These are phyloP conservation scores for Hyperopisus bebe DNA, from an alignment of 2,113 vertebrate species.

Conservation along the genomic window DNA sequence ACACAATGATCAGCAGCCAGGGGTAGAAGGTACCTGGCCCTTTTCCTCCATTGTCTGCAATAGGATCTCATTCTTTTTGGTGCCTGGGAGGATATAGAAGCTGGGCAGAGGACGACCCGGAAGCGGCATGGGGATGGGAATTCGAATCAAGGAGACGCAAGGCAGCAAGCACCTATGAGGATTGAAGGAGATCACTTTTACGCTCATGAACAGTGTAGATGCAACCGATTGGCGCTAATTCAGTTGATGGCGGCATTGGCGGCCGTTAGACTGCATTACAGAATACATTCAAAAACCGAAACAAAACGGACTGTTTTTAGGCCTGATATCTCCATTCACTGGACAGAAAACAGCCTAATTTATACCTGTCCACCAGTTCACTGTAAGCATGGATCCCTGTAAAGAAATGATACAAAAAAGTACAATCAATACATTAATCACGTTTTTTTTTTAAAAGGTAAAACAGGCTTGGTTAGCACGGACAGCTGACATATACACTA, in stretches of 20 bases:
- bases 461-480: not conserved
- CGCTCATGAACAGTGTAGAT: not conserved
- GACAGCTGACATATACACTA: not conserved
- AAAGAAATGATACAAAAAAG: not conserved
- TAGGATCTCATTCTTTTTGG: not conserved
- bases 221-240: not conserved
- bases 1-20: not conserved
- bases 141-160: slow-evolving; percentile 14
- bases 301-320: not conserved
- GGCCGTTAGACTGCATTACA: not conserved
- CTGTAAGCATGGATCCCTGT: not conserved
- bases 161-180: slow-evolving; percentile 17
- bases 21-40: not conserved
- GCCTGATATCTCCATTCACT: not conserved
- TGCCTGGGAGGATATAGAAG: not conserved
- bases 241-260: not conserved
- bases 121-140: slow-evolving; percentile 5
- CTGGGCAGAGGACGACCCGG: not conserved
- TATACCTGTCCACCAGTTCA: not conserved
- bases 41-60: slow-evolving; percentile 4
- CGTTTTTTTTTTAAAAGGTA: not conserved
- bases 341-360: not conserved
- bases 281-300: not conserved
- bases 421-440: not conserved
- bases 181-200: not conserved